Base-by-base conservation (phyloP, 2,797 vertebrate species). In the Odontamblyopus lacepedii region DNA sequence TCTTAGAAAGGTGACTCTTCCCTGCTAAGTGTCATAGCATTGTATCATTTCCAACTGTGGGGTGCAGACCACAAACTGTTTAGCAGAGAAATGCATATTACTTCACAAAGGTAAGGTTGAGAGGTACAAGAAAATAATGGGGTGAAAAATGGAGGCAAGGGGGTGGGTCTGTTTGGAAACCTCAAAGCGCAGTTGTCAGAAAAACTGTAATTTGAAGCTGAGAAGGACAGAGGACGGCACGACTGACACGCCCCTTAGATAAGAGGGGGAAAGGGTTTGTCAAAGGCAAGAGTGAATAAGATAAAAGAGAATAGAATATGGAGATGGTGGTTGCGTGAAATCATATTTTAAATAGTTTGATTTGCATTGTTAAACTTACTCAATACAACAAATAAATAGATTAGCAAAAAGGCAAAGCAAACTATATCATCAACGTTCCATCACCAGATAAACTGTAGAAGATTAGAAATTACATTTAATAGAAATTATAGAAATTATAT, bases 21-120 rank as follows among this genome's bases (percentile, higher is more conserved):
- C 74, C 56, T 62, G 64, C 69, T 71, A 72, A 81, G 77, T 15
- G 27, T 74, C 79, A 50, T 35, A 56, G 51, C 70, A 73, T 44
- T 2, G 9, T 83, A 67, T 77, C 35, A 88, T 86, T 87, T 90
- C 83, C 65, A 13, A 69, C 77, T 55, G 27, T 38, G 67, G 72
- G 65, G 26, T 67, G 59, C 41, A 70, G 67, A 67, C 30, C 62
- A 38, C 56, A 41, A 60, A 5, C 72, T 70, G 59, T 69, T 66
- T 78, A 63, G n/a, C 50, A 70, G 8, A 50, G 35, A 35, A 5
- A 35, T 6, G 61, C 67, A 69, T 27, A 57, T 70, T 72, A 6
- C 57, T 53, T 67, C 51, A 6, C 30, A 48, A 60, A 18, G 63
- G 63, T 63, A 0, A 0, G 1, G 16, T 2, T 67, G 2, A 48